Evolutionary conservation across 2,797 vertebrate genomes (phyloP), one percentile per base, ranked within the genome.

Genomic region (Sylvia borin): DNA sequence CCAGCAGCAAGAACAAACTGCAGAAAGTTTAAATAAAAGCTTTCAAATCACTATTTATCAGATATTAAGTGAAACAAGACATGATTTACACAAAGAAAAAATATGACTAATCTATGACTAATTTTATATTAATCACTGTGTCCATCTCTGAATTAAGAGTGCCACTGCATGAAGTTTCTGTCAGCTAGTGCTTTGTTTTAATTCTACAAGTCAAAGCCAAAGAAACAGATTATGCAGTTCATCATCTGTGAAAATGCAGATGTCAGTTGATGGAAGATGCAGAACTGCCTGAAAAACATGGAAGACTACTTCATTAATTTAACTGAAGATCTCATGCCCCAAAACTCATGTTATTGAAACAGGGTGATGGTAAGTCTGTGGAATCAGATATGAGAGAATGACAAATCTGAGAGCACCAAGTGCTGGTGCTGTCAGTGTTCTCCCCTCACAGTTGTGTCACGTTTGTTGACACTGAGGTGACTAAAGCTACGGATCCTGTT

Each of bases 31-130:
- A 79, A 90, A 66, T n/a, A 78, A 81, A 85, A 80, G 42, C 76
- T 90, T 86, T 81, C 67, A 85, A 45, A 83, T 71, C 25, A n/a
- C n/a, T 43, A 71, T 27, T 85, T 85, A 57, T 1, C 65, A 81
- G 66, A 58, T 55, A 80, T 68, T 47, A 91, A 74, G 42, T 82
- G 32, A 93, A 96, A 89, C 10, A 17, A 95, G 65, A 82, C 20
- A 13, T 27, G 45, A 93, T 85, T 81, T 91, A 74, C 29, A 54
- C 31, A 77, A 82, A 71, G 64, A 71, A 95, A 94, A 92, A 43
- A 66, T 60, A 85, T 79, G n/a, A 84, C 64, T 94, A 48, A 85
- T 75, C 62, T 65, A 10, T 88, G 86, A 93, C 48, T 94, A 74
- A 95, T 73, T 87, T 82, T 34, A 2, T 55, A 73, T 70, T 87